phyloP scores from a whole-genome alignment of 2,113 vertebrate species.

The Ciconia stormi region DNA sequence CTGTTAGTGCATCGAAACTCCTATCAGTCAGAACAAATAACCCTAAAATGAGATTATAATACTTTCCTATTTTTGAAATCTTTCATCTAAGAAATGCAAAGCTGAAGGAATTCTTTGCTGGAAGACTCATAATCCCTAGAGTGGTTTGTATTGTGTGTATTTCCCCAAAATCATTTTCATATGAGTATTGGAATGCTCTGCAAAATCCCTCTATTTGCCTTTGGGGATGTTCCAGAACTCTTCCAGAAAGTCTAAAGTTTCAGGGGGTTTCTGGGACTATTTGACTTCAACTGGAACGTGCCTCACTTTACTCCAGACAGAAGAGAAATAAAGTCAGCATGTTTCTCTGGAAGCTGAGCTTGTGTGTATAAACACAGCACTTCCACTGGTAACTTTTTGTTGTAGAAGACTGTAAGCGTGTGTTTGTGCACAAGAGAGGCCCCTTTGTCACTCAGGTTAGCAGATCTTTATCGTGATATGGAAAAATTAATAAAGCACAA shows the following conservation, averaged over 20 bases:
- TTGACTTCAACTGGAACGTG: conserved; percentile 17
- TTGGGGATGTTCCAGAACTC: conserved; percentile 19
- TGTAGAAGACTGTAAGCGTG: neutral
- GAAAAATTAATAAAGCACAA: neutral
- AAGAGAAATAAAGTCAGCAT: neutral
- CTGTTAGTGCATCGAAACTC: neutral
- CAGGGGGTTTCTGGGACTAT: conserved; percentile 37
- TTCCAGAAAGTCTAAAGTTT: conserved; percentile 36
- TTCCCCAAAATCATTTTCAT: conserved; percentile 47
- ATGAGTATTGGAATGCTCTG: neutral
- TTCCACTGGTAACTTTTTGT: neutral
- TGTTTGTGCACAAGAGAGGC: neutral
- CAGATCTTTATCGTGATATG: neutral
- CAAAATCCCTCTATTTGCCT: conserved; percentile 27
- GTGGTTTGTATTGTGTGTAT: neutral
- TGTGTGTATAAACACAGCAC: neutral
- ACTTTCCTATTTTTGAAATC: neutral
- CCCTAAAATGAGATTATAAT: neutral
- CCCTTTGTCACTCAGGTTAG: neutral
- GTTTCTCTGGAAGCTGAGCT: neutral
- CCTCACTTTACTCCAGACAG: conserved; percentile 1
- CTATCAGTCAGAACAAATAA: neutral
- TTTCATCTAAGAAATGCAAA: conserved; percentile 16
- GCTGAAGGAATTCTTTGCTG: conserved; percentile 32
- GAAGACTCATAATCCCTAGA: conserved; percentile 10